phyloP scores from a whole-genome alignment of 1,140 invertebrate genomes.

The Papilio aristodemus region DNA sequence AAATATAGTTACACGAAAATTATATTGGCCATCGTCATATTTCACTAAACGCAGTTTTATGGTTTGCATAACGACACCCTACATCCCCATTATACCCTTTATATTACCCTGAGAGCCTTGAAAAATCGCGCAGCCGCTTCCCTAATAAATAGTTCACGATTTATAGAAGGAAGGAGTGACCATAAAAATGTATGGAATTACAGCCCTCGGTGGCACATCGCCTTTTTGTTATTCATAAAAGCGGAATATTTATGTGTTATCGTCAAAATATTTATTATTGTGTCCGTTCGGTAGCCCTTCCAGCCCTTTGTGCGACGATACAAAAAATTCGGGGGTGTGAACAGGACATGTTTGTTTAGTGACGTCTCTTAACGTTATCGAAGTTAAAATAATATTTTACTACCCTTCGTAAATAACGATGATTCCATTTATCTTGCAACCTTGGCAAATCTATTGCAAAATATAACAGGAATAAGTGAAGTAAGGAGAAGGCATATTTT shows the following conservation, averaged over 20 bases:
- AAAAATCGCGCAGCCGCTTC: conserved; percentile 51
- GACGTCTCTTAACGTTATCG: conserved; percentile 37
- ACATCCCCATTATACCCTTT: conserved; percentile 33
- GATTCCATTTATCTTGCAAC: neutral
- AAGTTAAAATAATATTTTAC: conserved; percentile 7
- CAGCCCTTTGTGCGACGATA: conserved; percentile 70
- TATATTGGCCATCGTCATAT: conserved; percentile 21
- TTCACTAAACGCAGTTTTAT: conserved; percentile 37
- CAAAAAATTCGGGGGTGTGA: conserved; percentile 77
- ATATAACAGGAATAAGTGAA: neutral
- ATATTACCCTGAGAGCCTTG: conserved; percentile 38
- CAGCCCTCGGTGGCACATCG: conserved; percentile 61
- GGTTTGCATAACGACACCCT: conserved; percentile 36
- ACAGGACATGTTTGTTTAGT: conserved; percentile 49
- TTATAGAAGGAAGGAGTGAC: conserved; percentile 70
- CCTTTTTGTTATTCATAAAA: conserved; percentile 79
- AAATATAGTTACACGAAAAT: neutral
- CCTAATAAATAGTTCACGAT: conserved; percentile 71
- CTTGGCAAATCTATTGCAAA: neutral
- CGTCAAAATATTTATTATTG: conserved; percentile 81
- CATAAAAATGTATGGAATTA: conserved; percentile 70
- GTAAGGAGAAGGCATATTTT: neutral
- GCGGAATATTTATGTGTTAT: conserved; percentile 78
- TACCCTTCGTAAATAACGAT: neutral
- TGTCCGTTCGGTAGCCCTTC: conserved; percentile 66